Evolutionary conservation across 2,797 vertebrate genomes (phyloP).

Genomic region (Sarcophilus harrisii): DNA sequence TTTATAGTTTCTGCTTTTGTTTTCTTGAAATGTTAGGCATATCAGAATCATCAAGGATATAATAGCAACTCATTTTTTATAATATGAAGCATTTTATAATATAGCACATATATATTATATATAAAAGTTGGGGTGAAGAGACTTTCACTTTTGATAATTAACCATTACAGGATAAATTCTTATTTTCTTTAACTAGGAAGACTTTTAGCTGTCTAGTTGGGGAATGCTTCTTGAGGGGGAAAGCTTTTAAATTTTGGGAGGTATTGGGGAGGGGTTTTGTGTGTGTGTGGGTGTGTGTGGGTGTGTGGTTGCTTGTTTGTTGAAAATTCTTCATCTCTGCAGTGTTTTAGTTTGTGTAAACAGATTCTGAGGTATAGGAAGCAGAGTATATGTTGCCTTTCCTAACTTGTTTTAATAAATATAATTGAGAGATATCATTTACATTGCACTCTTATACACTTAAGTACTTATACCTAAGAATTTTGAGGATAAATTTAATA

Average conservation of each 20-base stretch:
- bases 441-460: conserved; percentile 68
- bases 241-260: conserved; percentile 47
- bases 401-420: conserved; percentile 75
- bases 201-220: conserved; percentile 68
- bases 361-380: conserved; percentile 75
- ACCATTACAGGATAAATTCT: conserved; percentile 43
- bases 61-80: conserved; percentile 66
- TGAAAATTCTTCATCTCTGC: conserved; percentile 54
- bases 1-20: conserved; percentile 54
- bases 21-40: conserved; percentile 64
- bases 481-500: conserved; percentile 64
- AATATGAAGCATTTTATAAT: conserved; percentile 33
- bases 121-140: conserved; percentile 43
- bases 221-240: conserved; percentile 62
- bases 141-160: conserved; percentile 63
- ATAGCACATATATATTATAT: not conserved
- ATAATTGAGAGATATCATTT: conserved; percentile 70
- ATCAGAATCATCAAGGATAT: conserved; percentile 58
- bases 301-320: conserved; percentile 63
- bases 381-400: conserved; percentile 77
- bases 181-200: conserved; percentile 60
- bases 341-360: conserved; percentile 76
- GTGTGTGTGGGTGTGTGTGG: not conserved
- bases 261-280: not conserved
- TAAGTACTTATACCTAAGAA: not conserved